Percentiles rank a stretch among this genome's conserved stretches.
phyloP scores from a whole-genome alignment of 2,797 vertebrate species.

The Diglossa cyanea region DNA sequence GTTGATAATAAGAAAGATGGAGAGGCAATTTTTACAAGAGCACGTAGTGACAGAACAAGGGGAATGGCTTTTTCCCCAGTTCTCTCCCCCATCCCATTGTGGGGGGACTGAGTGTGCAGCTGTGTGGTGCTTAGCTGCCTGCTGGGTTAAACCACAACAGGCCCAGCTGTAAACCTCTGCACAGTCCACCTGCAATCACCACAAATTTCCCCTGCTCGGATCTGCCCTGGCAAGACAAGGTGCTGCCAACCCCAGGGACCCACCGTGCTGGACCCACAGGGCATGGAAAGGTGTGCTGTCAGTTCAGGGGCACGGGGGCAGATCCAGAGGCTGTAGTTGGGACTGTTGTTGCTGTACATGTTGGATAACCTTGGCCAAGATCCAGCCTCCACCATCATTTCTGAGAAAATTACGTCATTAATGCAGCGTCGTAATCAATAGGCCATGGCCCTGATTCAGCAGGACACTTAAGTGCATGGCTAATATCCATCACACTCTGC shows the following conservation, averaged over 20 bases:
- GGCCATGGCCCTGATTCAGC: conserved; percentile 25
- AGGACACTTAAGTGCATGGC: conserved; percentile 1
- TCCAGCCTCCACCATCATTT: conserved; percentile 2
- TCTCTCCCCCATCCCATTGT: neutral
- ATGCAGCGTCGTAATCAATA: neutral
- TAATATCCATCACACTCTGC: neutral
- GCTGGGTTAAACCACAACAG: neutral
- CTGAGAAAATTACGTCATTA: conserved; percentile 31
- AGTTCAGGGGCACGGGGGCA: neutral
- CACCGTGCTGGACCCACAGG: accelerated
- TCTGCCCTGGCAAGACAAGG: neutral
- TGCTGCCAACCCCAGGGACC: accelerated
- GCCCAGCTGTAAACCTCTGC: neutral
- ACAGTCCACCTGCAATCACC: neutral
- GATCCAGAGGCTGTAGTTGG: accelerated
- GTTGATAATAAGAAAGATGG: neutral
- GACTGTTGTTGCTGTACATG: neutral
- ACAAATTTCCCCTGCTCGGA: neutral
- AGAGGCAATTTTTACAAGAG: neutral
- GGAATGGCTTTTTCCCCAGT: neutral
- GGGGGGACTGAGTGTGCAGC: neutral
- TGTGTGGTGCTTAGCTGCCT: neutral
- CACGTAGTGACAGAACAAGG: neutral
- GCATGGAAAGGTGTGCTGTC: accelerated
- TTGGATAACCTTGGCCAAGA: neutral